Conservation (phyloP, 1,140 invertebrate genomes). For the Piezodorus guildinii region DNA sequence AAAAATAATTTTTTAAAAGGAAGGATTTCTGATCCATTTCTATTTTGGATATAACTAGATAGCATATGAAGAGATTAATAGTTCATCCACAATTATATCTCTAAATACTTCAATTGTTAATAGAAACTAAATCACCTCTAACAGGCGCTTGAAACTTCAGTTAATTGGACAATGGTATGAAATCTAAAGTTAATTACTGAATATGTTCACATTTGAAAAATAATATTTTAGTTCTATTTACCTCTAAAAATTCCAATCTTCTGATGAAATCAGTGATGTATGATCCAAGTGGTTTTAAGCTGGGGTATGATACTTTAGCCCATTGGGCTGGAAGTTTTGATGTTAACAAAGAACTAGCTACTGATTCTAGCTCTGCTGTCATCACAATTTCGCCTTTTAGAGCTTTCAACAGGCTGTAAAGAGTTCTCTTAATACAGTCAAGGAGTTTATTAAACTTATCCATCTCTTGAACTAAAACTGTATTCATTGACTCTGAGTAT, state of each 20-base stretch:
- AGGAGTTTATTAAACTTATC: constrained; percentile 71
- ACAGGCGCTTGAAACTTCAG: no score
- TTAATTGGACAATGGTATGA: no score
- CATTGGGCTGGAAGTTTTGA: constrained; percentile 69
- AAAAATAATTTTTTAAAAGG: no score
- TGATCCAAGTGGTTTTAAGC: constrained; percentile 72
- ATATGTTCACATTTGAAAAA: no score
- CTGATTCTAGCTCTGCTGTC: constrained; percentile 66
- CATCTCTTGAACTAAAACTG: constrained; percentile 86
- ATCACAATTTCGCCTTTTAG: constrained; percentile 79
- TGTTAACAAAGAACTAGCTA: constrained; percentile 53
- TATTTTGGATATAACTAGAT: no score
- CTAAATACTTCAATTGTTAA: no score
- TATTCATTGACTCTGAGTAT: constrained; percentile 88
- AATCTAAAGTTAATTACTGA: no score
- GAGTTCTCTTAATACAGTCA: constrained; percentile 46
- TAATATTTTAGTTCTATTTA: constrained; percentile 17
- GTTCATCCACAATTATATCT: no score
- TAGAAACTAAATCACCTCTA: no score
- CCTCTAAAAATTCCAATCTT: constrained; percentile 57
- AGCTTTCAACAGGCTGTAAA: constrained; percentile 64
- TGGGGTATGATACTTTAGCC: constrained; percentile 77
- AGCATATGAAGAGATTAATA: no score
- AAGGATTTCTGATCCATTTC: no score
- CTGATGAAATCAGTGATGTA: constrained; percentile 78